phyloP scores from a whole-genome alignment of 2,888 invertebrate genomes.

The Lathronympha strigana region DNA sequence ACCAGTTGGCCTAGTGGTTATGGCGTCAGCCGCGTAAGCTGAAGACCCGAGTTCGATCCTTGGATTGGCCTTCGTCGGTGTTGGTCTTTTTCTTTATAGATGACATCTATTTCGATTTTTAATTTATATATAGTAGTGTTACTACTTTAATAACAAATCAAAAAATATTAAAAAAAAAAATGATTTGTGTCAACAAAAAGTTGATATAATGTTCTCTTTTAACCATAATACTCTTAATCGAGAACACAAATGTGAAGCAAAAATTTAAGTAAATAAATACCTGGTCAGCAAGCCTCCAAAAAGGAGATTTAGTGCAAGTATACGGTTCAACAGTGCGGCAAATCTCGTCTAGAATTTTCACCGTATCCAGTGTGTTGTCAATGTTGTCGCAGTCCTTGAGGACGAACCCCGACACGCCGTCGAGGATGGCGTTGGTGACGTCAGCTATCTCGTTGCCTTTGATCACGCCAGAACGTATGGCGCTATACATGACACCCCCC shows the following conservation, averaged over 20 bases:
- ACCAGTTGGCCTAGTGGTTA: no score
- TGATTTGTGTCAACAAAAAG: no score
- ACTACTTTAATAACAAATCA: no score
- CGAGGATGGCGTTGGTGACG: constrained; percentile 62
- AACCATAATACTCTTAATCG: no score
- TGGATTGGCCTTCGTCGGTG: no score
- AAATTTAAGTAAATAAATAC: constrained; percentile 47
- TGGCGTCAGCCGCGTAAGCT: no score
- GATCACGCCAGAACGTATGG: constrained; percentile 50
- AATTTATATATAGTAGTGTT: no score
- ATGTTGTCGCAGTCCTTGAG: constrained; percentile 53
- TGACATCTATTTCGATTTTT: no score
- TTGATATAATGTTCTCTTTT: no score
- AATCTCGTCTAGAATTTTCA: constrained; percentile 58
- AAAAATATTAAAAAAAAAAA: no score
- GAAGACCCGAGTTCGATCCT: no score
- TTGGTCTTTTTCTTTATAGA: no score
- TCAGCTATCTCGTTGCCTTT: constrained; percentile 59
- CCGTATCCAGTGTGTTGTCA: constrained; percentile 49
- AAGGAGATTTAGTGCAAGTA: constrained; percentile 51
- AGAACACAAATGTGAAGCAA: neutral
- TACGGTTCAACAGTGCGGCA: constrained; percentile 63
- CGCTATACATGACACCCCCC: constrained; percentile 58
- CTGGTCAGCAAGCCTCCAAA: constrained; percentile 57
- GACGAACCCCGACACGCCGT: constrained; percentile 67